A percentile compares a stretch with the other conserved stretches of the same genome.
Conservation (phyloP, 1,140 invertebrate species). For the Neodiprion pinetum region DNA sequence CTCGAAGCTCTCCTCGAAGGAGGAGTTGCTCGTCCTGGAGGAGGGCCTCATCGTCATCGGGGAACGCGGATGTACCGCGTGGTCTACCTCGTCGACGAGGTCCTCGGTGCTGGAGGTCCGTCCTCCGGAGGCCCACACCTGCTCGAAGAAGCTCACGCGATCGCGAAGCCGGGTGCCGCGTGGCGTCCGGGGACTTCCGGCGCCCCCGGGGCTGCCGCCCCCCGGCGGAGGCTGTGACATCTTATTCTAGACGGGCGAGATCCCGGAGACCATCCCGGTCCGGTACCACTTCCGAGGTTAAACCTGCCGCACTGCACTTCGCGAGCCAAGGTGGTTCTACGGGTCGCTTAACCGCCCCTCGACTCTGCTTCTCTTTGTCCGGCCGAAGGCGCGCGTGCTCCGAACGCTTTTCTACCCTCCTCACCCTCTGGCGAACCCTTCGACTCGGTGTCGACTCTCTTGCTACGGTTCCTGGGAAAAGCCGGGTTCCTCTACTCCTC, state of each 20-base stretch:
- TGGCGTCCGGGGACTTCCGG: conserved; percentile 45
- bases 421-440: too few species aligned
- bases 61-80: conserved; percentile 27
- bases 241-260: too few species aligned
- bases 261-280: neutral
- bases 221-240: conserved; percentile 26
- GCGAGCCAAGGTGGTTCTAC: neutral
- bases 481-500: neutral
- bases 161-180: conserved; percentile 68
- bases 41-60: conserved; percentile 40
- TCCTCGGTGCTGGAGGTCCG: conserved; percentile 53
- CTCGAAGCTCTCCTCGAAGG: conserved; percentile 67
- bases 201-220: conserved; percentile 29
- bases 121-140: conserved; percentile 69
- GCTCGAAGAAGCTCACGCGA: conserved; percentile 79
- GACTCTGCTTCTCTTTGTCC: too few species aligned
- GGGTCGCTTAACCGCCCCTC: neutral
- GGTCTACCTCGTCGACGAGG: conserved; percentile 31
- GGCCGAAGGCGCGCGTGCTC: too few species aligned
- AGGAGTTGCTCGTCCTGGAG: conserved; percentile 47
- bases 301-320: conserved; percentile 42
- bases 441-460: neutral
- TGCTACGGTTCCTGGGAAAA: neutral
- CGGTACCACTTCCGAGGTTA: conserved; percentile 16
- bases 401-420: too few species aligned